Percentiles rank a stretch among this genome's conserved stretches.
Conservation (phyloP, 1,140 invertebrate genomes). For the Latrodectus geometricus region DNA sequence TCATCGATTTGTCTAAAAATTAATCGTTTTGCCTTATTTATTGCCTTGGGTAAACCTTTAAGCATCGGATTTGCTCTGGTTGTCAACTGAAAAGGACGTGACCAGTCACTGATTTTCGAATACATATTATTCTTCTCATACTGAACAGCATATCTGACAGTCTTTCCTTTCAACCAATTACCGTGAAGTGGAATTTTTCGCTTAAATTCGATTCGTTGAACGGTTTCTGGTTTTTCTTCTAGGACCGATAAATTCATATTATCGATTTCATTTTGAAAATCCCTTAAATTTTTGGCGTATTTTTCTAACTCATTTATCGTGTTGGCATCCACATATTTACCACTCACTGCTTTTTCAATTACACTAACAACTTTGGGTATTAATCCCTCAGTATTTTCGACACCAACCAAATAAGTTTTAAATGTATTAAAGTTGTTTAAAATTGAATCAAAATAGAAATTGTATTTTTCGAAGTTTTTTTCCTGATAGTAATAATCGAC, state of each 20-base stretch:
- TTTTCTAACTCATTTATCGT: background rate
- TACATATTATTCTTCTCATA: background rate
- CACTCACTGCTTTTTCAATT: background rate
- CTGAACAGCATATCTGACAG: conserved; percentile 8
- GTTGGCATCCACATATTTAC: background rate
- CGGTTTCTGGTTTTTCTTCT: background rate
- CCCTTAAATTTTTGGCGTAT: background rate
- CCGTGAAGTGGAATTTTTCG: background rate
- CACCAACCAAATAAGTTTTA: conserved; percentile 4
- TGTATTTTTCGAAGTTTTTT: background rate
- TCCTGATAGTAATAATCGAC: conserved; percentile 3
- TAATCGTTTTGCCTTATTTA: background rate
- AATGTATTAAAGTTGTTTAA: background rate
- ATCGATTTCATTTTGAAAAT: background rate
- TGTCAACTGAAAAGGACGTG: background rate
- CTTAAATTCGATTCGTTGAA: background rate
- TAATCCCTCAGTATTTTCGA: background rate
- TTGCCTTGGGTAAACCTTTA: no score
- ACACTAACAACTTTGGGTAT: background rate
- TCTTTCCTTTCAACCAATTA: background rate
- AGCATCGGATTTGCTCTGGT: no score
- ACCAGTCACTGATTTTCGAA: conserved; percentile 7
- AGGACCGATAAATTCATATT: background rate
- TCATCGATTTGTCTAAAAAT: conserved; percentile 10
- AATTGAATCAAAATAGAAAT: conserved; percentile 8